phyloP scores from a whole-genome alignment of 2,113 vertebrate species.

The Nibea albiflora region DNA sequence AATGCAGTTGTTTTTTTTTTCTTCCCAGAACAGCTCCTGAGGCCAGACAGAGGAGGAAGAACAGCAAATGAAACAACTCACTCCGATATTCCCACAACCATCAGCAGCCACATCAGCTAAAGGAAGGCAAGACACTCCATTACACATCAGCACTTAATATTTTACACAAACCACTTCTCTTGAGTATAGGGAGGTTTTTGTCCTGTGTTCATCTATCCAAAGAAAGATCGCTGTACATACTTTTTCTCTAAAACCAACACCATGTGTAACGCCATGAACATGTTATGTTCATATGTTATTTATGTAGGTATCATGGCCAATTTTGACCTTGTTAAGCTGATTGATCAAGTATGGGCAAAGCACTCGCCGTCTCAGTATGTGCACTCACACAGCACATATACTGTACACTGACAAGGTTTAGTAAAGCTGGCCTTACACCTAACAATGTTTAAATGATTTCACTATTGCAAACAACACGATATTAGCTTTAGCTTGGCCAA shows the following conservation, averaged over 20 bases:
- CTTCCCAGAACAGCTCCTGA: background rate
- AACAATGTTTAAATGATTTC: too few relatives aligned
- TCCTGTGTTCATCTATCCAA: background rate
- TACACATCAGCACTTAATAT: constrained; percentile 3
- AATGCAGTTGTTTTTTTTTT: background rate
- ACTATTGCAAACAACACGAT: too few relatives aligned
- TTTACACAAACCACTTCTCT: background rate
- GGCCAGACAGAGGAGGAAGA: constrained; percentile 18
- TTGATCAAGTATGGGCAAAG: background rate
- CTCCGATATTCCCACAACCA: constrained; percentile 22
- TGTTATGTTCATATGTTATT: background rate
- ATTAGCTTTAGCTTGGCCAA: too few relatives aligned
- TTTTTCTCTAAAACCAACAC: background rate
- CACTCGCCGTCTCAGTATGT: background rate
- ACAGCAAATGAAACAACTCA: constrained; percentile 1
- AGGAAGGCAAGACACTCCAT: constrained; percentile 1
- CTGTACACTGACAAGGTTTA: too few relatives aligned
- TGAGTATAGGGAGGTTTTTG: background rate
- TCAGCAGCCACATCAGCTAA: constrained; percentile 9
- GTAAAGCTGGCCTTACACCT: too few relatives aligned
- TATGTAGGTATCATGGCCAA: background rate
- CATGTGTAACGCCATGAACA: background rate
- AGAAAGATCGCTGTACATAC: background rate
- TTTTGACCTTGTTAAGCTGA: background rate
- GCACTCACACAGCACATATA: too few relatives aligned